Evolutionary conservation across 2,113 vertebrate genomes (phyloP), one percentile per base, ranked within the genome.

Genomic region (Ceyx cyanopectus): DNA sequence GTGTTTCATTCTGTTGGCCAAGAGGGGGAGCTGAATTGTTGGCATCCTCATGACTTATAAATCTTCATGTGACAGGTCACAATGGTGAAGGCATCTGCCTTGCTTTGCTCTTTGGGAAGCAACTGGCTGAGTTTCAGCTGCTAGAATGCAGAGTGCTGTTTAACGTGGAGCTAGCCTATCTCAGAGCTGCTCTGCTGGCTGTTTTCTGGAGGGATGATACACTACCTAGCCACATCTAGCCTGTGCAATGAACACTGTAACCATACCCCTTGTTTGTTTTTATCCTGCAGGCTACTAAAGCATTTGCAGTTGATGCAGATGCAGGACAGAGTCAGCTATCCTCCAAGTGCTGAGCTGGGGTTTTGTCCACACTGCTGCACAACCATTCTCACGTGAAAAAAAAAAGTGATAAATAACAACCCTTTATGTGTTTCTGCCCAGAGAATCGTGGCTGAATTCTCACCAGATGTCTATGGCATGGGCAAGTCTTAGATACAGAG

Each of bases 81-180:
- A 4, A 76, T 54, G 63, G 78, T 50, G 40, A 93, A 85, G 81
- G 90, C 89, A 89, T 94, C 89, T 95, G 84, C 91, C 66, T 27
- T 45, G 43, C 87, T 80, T 80, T 72, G 51, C 74, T 85, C 57
- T 92, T 94, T 63, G 85, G 51, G 85, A 81, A 88, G 66, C 56
- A 80, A 76, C 81, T 87, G 73, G 63, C 66, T 75, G 67, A 51
- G 76, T 89, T 93, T 93, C 87, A 74, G 20, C 24, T 70, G 80
- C 82, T 81, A 9, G 32, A 45, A 60, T 69, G 41, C 10, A 66
- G 57, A 88, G 22, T n/a, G 51, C 54, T 81, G 58, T 30, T 84
- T 80, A 82, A 77, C 48, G 40, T 20, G 34, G 56, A 80, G 68
- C 41, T 23, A 74, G 56, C 29, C 67, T 81, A 11, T 68, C 61